phyloP scores from a whole-genome alignment of 2,113 vertebrate genomes.

The Xiphophorus maculatus region DNA sequence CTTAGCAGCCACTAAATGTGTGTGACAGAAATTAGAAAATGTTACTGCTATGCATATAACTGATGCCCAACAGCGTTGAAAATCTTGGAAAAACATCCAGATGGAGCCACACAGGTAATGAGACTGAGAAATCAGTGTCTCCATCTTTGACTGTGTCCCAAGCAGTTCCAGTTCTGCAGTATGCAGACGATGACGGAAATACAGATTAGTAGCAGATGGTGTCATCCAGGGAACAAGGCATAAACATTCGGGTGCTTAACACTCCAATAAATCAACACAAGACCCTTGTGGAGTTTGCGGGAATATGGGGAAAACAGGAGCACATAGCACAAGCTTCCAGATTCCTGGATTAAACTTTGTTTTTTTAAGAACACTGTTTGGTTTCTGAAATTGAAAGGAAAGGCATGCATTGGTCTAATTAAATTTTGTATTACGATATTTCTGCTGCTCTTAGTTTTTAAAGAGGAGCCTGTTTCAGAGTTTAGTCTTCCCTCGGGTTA shows the following conservation, averaged over 20 bases:
- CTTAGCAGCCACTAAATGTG: conserved; percentile 1
- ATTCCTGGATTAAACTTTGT: conserved; percentile 4
- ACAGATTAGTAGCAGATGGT: conserved; percentile 67
- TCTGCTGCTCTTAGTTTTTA: conserved; percentile 6
- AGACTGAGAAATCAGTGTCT: conserved; percentile 36
- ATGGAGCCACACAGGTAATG: conserved; percentile 36
- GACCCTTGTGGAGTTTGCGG: conserved; percentile 38
- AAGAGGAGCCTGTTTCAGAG: neutral
- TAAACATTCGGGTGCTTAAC: conserved; percentile 59
- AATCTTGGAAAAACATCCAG: conserved; percentile 31
- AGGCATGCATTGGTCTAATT: neutral
- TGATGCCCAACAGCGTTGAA: conserved; percentile 3
- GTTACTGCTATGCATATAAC: conserved; percentile 8
- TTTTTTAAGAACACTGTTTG: conserved; percentile 3
- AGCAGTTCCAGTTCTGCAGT: conserved; percentile 38
- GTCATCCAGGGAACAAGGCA: conserved; percentile 65
- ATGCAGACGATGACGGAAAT: conserved; percentile 59
- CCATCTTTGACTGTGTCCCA: conserved; percentile 34
- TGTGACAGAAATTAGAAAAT: conserved; percentile 1
- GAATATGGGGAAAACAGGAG: conserved; percentile 63
- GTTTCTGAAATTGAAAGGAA: neutral
- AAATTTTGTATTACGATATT: neutral
- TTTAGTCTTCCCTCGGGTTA: conserved; percentile 3
- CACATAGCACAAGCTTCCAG: conserved; percentile 37
- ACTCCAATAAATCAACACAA: conserved; percentile 67